These are phyloP conservation scores for Auanema sp. DNA, from an alignment of 2,888 invertebrate species.

Conservation along the genomic window DNA sequence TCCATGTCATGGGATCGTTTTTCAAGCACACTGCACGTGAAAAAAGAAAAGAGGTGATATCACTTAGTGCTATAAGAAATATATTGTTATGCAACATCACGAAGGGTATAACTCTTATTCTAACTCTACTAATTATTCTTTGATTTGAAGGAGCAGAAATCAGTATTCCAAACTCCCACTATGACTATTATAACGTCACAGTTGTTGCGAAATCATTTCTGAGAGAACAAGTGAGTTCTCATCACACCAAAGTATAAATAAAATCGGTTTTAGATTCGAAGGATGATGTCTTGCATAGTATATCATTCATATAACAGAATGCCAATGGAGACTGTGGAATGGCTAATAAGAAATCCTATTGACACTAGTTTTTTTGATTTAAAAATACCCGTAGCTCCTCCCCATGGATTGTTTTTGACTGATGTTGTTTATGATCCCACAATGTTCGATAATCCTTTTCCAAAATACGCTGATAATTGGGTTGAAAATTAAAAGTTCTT, in stretches of 20 bases:
- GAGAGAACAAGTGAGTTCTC: conserved; percentile 45
- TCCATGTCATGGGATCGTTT: conserved; percentile 52
- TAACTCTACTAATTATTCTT: background rate
- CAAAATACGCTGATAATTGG: conserved; percentile 46
- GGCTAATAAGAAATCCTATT: conserved; percentile 49
- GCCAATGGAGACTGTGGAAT: conserved; percentile 25
- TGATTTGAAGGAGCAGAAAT: conserved; percentile 34
- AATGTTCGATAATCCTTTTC: conserved; percentile 45
- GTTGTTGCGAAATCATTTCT: conserved; percentile 49
- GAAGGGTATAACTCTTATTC: too few relatives aligned
- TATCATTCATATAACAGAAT: conserved; percentile 37
- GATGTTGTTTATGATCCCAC: conserved; percentile 51
- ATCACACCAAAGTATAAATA: background rate
- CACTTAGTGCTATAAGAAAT: conserved; percentile 33
- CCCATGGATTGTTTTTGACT: conserved; percentile 48
- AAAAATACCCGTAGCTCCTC: conserved; percentile 42
- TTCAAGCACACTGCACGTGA: conserved; percentile 49
- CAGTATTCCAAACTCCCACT: conserved; percentile 39
- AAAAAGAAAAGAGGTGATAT: conserved; percentile 34
- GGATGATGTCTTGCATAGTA: conserved; percentile 54
- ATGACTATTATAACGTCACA: conserved; percentile 52
- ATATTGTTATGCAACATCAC: conserved; percentile 12
- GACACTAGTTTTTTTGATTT: conserved; percentile 40
- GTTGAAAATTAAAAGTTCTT: conserved; percentile 28
- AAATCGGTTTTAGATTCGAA: conserved; percentile 41